A percentile compares a stretch with the other conserved stretches of the same genome.
Conservation (phyloP, 2,797 vertebrate species). For the Cygnus olor region DNA sequence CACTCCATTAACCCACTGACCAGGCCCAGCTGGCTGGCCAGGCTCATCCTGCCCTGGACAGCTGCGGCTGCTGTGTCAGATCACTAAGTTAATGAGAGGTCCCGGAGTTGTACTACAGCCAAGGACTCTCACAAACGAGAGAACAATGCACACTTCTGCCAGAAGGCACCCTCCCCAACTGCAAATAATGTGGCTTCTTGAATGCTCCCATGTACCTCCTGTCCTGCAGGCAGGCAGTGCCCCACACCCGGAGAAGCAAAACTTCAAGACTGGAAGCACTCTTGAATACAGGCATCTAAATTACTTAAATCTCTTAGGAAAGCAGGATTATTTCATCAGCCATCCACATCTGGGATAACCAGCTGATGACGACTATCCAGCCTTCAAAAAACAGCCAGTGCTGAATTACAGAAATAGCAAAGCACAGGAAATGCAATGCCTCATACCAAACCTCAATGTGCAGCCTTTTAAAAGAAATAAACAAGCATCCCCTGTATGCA, state of each 20-base stretch:
- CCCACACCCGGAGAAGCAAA: background rate
- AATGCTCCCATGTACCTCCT: background rate
- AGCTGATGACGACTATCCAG: background rate
- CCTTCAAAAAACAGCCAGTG: background rate
- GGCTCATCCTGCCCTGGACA: background rate
- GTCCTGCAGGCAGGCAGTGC: background rate
- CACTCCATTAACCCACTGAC: background rate
- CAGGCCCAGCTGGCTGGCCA: background rate
- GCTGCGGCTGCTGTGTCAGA: background rate
- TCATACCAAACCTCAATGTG: background rate
- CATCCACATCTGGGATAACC: background rate
- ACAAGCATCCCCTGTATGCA: background rate
- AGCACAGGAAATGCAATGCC: background rate
- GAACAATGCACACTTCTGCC: fast-evolving
- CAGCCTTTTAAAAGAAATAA: background rate
- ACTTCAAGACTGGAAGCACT: background rate
- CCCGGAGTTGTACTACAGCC: background rate
- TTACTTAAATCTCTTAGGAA: background rate
- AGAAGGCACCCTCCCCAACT: background rate
- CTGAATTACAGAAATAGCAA: background rate
- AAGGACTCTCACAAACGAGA: background rate
- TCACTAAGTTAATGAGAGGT: background rate
- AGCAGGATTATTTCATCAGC: background rate
- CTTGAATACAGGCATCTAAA: background rate
- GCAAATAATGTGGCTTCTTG: fast-evolving